Conservation (phyloP, 2,888 invertebrate genomes). For the Platycheirus albimanus region DNA sequence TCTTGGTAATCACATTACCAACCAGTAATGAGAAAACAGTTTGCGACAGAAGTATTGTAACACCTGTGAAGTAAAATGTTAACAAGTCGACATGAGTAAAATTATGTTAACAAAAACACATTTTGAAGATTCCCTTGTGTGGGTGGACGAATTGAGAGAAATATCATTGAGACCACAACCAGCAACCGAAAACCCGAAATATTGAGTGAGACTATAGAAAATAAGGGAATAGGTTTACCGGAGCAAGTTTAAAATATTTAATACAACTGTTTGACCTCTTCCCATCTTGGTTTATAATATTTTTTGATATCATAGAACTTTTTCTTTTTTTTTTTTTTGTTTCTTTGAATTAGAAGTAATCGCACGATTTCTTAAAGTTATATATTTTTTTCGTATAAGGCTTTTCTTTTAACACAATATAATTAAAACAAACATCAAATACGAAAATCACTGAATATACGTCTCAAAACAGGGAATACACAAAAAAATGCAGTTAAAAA, state of each 20-base stretch:
- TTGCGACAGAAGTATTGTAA: constrained; percentile 99
- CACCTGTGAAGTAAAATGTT: constrained; percentile 90
- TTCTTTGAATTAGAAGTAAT: constrained; percentile 75
- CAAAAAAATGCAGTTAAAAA: constrained; percentile 18
- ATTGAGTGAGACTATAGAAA: neutral
- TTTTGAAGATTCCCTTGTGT: constrained; percentile 25
- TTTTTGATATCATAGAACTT: constrained; percentile 77
- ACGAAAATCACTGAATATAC: constrained; percentile 76
- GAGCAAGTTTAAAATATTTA: neutral
- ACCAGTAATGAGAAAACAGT: constrained; percentile 99
- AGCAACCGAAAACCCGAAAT: constrained; percentile 35
- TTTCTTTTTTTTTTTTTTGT: too few species aligned
- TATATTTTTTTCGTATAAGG: constrained; percentile 42
- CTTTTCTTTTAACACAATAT: constrained; percentile 38
- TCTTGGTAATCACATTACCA: constrained; percentile 99
- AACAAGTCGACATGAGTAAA: constrained; percentile 64
- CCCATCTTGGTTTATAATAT: constrained; percentile 76
- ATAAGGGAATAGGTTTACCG: neutral
- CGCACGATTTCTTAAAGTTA: constrained; percentile 75
- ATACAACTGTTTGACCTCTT: constrained; percentile 11
- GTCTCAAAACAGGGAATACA: constrained; percentile 39
- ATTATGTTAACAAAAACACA: constrained; percentile 15
- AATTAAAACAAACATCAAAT: constrained; percentile 75
- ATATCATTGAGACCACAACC: constrained; percentile 8
- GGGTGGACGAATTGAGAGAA: neutral